Evolutionary conservation across 2,888 invertebrate species (phyloP).

Genomic region (Ligdia adustata): DNA sequence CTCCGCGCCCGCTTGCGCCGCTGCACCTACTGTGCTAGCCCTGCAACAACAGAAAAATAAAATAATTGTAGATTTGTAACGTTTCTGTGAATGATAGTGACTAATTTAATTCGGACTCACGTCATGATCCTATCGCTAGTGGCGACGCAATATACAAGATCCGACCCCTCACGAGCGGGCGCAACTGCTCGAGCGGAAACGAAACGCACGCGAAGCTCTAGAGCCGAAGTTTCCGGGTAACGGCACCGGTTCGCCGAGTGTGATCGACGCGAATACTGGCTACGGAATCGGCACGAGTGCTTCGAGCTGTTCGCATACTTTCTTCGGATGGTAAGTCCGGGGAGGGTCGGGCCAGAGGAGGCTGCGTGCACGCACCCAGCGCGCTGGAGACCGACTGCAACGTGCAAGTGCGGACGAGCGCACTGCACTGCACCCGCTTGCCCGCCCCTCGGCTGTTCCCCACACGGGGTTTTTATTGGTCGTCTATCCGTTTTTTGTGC

Average conservation of each 20-base stretch:
- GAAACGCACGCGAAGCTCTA: constrained; percentile 60
- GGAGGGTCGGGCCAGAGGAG: constrained; percentile 46
- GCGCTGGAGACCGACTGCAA: constrained; percentile 75
- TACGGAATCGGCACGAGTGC: constrained; percentile 42
- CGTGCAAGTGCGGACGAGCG: constrained; percentile 66
- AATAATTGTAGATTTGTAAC: neutral
- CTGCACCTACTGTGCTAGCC: constrained; percentile 64
- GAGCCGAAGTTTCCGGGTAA: constrained; percentile 59
- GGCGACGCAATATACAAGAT: constrained; percentile 38
- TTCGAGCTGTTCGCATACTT: constrained; percentile 53
- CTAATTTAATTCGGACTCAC: constrained; percentile 56
- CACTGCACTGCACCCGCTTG: constrained; percentile 71
- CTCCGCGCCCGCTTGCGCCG: constrained; percentile 66
- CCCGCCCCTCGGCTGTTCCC: constrained; percentile 79
- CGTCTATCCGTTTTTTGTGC: constrained; percentile 78
- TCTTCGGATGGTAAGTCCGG: constrained; percentile 47
- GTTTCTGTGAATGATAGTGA: neutral
- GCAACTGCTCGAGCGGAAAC: constrained; percentile 54
- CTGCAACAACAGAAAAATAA: constrained; percentile 65
- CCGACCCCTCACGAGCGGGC: constrained; percentile 48
- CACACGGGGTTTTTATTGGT: constrained; percentile 80
- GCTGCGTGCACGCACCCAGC: constrained; percentile 81
- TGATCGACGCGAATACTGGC: constrained; percentile 50
- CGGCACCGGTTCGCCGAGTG: constrained; percentile 50
- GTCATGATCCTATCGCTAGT: constrained; percentile 56